Evolutionary conservation across 1,140 invertebrate genomes (phyloP).

Genomic region (Ceratosolen fusciceps): DNA sequence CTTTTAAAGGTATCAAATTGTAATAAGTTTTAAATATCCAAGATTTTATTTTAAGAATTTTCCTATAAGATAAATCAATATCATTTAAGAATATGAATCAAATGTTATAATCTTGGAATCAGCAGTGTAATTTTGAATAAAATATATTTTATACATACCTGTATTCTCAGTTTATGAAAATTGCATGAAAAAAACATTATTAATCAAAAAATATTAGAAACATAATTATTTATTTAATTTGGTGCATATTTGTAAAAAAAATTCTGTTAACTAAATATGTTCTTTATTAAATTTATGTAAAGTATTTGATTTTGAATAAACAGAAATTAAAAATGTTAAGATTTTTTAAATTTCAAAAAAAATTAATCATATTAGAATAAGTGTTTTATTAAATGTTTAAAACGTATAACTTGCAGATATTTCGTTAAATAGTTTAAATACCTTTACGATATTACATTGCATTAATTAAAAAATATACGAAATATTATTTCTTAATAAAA

Average conservation of each 20-base stretch:
- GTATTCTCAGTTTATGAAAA: not conserved
- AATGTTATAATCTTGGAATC: not conserved
- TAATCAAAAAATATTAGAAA: not conserved
- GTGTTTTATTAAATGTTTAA: too few relatives aligned
- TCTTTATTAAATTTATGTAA: too few relatives aligned
- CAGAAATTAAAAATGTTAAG: too few relatives aligned
- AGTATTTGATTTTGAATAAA: too few relatives aligned
- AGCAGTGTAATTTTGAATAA: conserved; percentile 38
- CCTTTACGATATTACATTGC: too few relatives aligned
- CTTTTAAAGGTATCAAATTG: conserved; percentile 19
- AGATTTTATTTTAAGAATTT: not conserved
- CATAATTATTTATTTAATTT: not conserved
- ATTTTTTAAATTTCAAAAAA: too few relatives aligned
- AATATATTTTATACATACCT: conserved; percentile 20
- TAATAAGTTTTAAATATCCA: not conserved
- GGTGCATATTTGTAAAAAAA: not conserved
- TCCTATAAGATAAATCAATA: not conserved
- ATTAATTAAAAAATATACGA: too few relatives aligned
- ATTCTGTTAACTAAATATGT: too few relatives aligned
- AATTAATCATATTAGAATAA: too few relatives aligned
- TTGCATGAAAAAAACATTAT: not conserved
- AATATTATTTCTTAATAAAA: too few relatives aligned
- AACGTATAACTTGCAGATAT: too few relatives aligned
- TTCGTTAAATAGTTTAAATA: too few relatives aligned
- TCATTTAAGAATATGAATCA: not conserved